Conservation (phyloP, 2,113 vertebrate species). For the Grammomys surdaster region DNA sequence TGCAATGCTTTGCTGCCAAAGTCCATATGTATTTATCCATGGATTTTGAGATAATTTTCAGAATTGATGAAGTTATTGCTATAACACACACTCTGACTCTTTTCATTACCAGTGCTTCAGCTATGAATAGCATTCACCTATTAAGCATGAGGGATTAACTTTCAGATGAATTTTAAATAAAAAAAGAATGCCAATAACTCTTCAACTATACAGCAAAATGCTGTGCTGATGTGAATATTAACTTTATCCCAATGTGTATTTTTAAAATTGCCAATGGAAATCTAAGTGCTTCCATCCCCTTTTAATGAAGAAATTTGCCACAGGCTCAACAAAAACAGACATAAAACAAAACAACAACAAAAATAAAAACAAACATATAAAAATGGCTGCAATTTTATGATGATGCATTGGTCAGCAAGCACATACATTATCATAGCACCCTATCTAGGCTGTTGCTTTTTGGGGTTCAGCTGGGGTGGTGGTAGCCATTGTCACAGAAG, state of each 20-base stretch:
- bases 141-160: slow-evolving; percentile 84
- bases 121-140: slow-evolving; percentile 83
- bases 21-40: slow-evolving; percentile 43
- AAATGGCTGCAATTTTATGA: slow-evolving; percentile 75
- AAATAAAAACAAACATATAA: background rate
- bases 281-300: slow-evolving; percentile 66
- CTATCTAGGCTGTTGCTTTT: slow-evolving; percentile 49
- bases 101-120: slow-evolving; percentile 81
- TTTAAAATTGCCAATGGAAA: slow-evolving; percentile 81
- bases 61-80: slow-evolving; percentile 66
- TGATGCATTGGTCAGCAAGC: slow-evolving; percentile 79
- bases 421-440: slow-evolving; percentile 82
- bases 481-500: background rate
- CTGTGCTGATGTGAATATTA: slow-evolving; percentile 80
- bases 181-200: slow-evolving; percentile 81
- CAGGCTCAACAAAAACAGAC: slow-evolving; percentile 68
- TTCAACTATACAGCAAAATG: slow-evolving; percentile 82
- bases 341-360: background rate
- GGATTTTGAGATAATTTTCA: slow-evolving; percentile 70
- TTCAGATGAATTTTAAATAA: slow-evolving; percentile 82
- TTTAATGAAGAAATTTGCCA: slow-evolving; percentile 85
- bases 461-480: background rate
- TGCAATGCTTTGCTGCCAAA: slow-evolving; percentile 55
- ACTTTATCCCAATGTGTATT: slow-evolving; percentile 80
- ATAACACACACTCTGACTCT: slow-evolving; percentile 71